phyloP scores from a whole-genome alignment of 2,888 invertebrate species.

The Molanna angustata region DNA sequence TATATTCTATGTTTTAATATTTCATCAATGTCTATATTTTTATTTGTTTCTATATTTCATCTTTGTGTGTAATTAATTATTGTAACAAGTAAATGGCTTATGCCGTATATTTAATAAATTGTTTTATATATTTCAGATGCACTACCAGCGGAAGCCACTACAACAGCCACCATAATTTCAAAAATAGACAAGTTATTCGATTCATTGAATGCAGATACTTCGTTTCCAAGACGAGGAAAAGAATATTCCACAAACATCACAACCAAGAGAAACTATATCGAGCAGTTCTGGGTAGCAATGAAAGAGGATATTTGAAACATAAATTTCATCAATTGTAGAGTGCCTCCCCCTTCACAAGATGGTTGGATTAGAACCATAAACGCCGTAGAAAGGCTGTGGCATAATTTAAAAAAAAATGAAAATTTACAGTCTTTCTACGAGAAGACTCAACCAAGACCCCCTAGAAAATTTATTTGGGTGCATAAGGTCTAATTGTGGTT shows the following conservation, averaged over 20 bases:
- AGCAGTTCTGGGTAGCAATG: not conserved
- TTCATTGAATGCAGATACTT: not conserved
- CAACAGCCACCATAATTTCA: not conserved
- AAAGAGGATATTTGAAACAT: not conserved
- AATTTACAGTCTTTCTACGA: conserved; percentile 1
- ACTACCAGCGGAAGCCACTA: not conserved
- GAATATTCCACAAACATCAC: not conserved
- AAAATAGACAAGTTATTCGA: not conserved
- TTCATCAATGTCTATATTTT: too few relatives aligned
- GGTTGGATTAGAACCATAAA: conserved; percentile 2
- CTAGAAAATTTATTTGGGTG: conserved; percentile 1
- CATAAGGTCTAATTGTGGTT: not conserved
- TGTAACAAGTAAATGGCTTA: too few relatives aligned
- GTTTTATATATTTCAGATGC: not conserved
- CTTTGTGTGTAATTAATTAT: too few relatives aligned
- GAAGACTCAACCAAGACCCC: not conserved
- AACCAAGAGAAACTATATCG: not conserved
- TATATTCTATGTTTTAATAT: too few relatives aligned
- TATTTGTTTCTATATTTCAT: too few relatives aligned
- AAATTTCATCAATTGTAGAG: not conserved
- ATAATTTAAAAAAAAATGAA: conserved; percentile 1
- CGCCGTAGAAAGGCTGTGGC: conserved; percentile 3
- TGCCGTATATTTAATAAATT: too few relatives aligned
- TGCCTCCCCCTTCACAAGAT: not conserved
- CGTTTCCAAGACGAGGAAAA: not conserved